Percentiles rank a stretch among this genome's conserved stretches.
These are phyloP conservation scores for Acheta domesticus DNA, from an alignment of 2,888 invertebrate species.

Conservation along the genomic window DNA sequence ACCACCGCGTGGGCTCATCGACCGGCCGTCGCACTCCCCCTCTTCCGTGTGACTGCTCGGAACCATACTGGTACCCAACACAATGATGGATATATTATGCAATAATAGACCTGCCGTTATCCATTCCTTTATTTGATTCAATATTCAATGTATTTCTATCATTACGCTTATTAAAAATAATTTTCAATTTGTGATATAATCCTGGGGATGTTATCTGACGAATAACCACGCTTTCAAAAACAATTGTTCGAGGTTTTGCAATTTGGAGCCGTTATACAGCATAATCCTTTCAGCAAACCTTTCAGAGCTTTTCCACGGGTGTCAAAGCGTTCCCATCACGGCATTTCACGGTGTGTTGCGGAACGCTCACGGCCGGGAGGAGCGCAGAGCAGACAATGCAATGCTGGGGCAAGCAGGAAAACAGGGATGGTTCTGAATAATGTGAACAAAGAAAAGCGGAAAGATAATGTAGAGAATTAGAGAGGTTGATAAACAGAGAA, in stretches of 20 bases:
- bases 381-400: no score
- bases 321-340: not conserved
- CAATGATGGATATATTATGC: not conserved
- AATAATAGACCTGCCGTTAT: not conserved
- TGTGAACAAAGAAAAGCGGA: no score
- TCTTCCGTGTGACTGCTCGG: not conserved
- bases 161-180: conserved; percentile 2
- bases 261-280: conserved; percentile 1
- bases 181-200: not conserved
- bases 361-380: not conserved
- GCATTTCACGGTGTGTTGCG: conserved; percentile 9
- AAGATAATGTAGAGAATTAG: no score
- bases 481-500: no score
- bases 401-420: no score
- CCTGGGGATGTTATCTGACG: not conserved
- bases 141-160: conserved; percentile 18
- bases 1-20: not conserved
- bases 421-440: no score
- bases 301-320: conserved; percentile 18
- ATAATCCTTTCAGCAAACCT: conserved; percentile 18
- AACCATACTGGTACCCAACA: not conserved
- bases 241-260: not conserved
- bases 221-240: conserved; percentile 18
- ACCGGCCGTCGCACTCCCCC: not conserved
- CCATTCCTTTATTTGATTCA: not conserved